These are phyloP conservation scores for Siniperca obscura DNA, from an alignment of 2,797 vertebrate species.

Conservation along the genomic window DNA sequence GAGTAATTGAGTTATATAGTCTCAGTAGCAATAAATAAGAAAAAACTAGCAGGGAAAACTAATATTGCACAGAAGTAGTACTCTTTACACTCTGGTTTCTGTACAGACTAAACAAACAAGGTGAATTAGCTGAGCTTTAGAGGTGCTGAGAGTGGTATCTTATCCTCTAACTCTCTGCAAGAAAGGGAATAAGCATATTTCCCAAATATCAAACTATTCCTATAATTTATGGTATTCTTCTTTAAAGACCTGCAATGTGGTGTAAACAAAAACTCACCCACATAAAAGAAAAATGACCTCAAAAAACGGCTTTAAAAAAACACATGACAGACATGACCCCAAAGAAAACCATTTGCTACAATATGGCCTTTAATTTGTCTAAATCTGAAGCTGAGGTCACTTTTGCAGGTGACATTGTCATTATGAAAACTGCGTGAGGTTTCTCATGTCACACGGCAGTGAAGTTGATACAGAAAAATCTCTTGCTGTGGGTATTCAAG, in stretches of 20 bases:
- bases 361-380: constrained; percentile 5
- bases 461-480: background rate
- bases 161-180: background rate
- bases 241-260: background rate
- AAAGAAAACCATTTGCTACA: background rate
- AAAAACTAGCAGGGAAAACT: no score
- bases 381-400: constrained; percentile 19
- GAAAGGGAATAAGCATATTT: background rate
- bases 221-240: background rate
- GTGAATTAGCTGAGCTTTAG: no score
- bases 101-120: no score
- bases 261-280: background rate
- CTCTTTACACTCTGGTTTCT: no score
- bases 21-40: no score
- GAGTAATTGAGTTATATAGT: no score
- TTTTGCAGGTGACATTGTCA: background rate
- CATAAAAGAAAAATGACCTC: background rate
- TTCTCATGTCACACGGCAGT: constrained; percentile 8
- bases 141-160: background rate
- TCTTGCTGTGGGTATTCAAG: constrained; percentile 22
- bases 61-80: no score
- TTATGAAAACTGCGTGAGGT: background rate
- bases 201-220: background rate
- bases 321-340: background rate
- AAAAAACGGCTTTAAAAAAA: background rate